Base-by-base conservation (phyloP, 2,888 invertebrate genomes). In the Hedya salicella region DNA sequence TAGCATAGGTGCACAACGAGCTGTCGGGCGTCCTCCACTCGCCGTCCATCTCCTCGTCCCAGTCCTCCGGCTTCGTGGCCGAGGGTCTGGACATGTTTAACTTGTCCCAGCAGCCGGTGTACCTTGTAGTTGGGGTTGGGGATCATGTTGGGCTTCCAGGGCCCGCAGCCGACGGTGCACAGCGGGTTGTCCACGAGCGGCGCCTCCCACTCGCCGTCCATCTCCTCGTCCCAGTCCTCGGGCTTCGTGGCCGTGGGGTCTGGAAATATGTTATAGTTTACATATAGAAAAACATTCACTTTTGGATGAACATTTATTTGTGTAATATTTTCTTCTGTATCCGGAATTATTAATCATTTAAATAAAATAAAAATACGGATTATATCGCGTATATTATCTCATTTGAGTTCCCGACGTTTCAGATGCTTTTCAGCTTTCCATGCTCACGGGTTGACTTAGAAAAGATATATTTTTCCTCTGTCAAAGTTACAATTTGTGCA, bases 141-240 rank as follows among this genome's bases (percentile, higher is more conserved):
- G 50, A 98, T 94, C 76, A 95, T 90, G 16, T 98, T 97, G 16
- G 96, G 94, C 71, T 94, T 94, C 98, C 99, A 99, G 48, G 93
- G 90, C 0, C 99, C 99, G 91, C 99, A 99, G 13, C 99, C 99
- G 60, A 90, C 83, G 72, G 93, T 93, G 81, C 99, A 99, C 3
- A 92, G 93, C 0, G 98, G 98, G 93, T 99, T 99, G 77, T 96
- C 96, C 32, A 99, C 95, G 62, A 97, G 93, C 0, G 99, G 98
- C 3, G 99, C 95, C 87, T 99, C 99, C 99, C 99, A 99, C 81
- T 97, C 96, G 1, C 99, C 99, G 89, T 99, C 99, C 96, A 99
- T 99, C 72, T 99, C 98, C 16, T 96, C 95, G 86, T 99, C 99
- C 98, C 99, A 99, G 87, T 99, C 99, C 0, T 94, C 95, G 0